Percentiles rank a stretch among this genome's conserved stretches.
These are phyloP conservation scores for Aspidiotus destructor DNA, from an alignment of 2,888 invertebrate genomes.

Conservation along the genomic window DNA sequence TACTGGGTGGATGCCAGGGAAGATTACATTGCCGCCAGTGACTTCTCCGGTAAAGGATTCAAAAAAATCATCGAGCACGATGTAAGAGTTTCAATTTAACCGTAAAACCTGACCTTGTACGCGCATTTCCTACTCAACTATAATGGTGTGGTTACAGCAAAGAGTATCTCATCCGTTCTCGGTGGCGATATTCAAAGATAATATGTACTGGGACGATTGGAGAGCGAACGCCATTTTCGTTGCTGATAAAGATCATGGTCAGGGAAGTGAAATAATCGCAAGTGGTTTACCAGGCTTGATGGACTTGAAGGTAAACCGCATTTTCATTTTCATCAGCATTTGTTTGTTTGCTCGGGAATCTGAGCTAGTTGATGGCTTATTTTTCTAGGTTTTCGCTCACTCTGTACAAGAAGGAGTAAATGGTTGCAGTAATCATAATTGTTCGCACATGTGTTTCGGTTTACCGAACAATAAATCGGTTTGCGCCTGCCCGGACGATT, in stretches of 20 bases:
- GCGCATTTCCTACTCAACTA: too few species aligned
- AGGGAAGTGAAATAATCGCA: slow-evolving; percentile 51
- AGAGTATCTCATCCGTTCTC: slow-evolving; percentile 75
- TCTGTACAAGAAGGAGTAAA: slow-evolving; percentile 65
- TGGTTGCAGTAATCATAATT: slow-evolving; percentile 55
- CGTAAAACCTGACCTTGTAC: too few species aligned
- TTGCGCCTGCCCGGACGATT: slow-evolving; percentile 75
- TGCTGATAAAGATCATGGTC: slow-evolving; percentile 67
- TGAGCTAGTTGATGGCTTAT: not conserved
- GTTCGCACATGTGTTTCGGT: slow-evolving; percentile 69
- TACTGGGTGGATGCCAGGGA: slow-evolving; percentile 81
- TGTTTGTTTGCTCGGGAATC: not conserved
- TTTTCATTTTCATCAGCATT: not conserved
- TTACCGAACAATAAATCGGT: slow-evolving; percentile 53
- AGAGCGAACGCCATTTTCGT: slow-evolving; percentile 65
- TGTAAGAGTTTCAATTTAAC: slow-evolving; percentile 36
- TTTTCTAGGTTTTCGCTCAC: slow-evolving; percentile 56
- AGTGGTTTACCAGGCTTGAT: slow-evolving; percentile 60
- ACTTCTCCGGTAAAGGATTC: slow-evolving; percentile 59
- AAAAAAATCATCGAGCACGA: slow-evolving; percentile 56
- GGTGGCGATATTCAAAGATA: slow-evolving; percentile 72
- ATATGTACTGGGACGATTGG: slow-evolving; percentile 87
- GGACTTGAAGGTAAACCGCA: slow-evolving; percentile 57
- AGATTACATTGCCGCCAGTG: slow-evolving; percentile 69
- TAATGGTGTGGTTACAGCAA: slow-evolving; percentile 41